A percentile compares a stretch with the other conserved stretches of the same genome.
Conservation (phyloP, 2,888 invertebrate species). For the Chrysolina haemoptera region DNA sequence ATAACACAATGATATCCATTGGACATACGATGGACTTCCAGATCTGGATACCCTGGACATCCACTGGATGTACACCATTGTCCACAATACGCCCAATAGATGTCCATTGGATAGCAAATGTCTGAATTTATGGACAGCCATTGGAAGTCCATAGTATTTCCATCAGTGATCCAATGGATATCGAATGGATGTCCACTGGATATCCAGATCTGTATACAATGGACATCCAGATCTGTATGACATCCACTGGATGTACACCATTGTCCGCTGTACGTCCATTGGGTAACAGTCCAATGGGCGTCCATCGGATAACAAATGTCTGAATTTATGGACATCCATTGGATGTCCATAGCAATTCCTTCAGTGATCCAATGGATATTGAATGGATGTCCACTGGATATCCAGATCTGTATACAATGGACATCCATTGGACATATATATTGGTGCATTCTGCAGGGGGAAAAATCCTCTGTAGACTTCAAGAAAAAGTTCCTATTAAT, state of each 20-base stretch:
- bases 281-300: not conserved
- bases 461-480: not conserved
- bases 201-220: not conserved
- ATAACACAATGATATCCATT: conserved; percentile 5
- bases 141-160: not conserved
- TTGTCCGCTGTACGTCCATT: not conserved
- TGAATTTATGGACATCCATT: conserved; percentile 1
- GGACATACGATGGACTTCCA: conserved; percentile 11
- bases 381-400: not conserved
- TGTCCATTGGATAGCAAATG: no score
- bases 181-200: not conserved
- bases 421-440: no score
- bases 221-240: not conserved
- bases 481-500: not conserved
- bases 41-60: not conserved
- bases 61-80: not conserved
- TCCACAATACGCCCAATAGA: no score
- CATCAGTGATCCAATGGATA: not conserved
- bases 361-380: not conserved
- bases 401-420: not conserved
- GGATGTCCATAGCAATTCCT: not conserved
- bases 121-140: conserved; percentile 3
- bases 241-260: not conserved
- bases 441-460: not conserved
- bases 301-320: not conserved